Percentiles rank a stretch among this genome's conserved stretches.
These are phyloP conservation scores for Lomographa bimaculata DNA, from an alignment of 2,888 invertebrate species.

Conservation along the genomic window DNA sequence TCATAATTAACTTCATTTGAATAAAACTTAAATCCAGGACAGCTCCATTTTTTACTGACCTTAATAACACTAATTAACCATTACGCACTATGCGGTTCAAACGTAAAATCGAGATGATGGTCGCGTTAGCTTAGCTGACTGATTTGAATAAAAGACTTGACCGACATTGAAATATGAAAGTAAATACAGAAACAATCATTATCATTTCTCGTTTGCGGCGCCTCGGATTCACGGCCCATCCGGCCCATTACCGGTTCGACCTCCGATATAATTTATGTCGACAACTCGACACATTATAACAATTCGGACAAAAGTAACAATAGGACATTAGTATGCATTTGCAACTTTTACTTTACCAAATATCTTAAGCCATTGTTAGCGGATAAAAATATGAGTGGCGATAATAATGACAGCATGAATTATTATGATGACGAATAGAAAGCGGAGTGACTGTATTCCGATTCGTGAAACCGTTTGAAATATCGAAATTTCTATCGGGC, in stretches of 20 bases:
- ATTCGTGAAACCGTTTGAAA: conserved; percentile 40
- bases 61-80: conserved; percentile 30
- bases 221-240: conserved; percentile 6
- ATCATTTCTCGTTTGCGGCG: conserved; percentile 38
- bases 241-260: conserved; percentile 40
- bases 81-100: conserved; percentile 24
- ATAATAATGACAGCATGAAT: conserved; percentile 54
- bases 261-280: conserved; percentile 49
- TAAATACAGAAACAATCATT: conserved; percentile 40
- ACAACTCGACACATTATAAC: conserved; percentile 50
- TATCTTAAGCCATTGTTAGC: conserved; percentile 52
- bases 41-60: conserved; percentile 24
- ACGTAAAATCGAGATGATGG: conserved; percentile 25
- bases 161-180: conserved; percentile 39
- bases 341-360: conserved; percentile 63
- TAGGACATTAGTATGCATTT: conserved; percentile 63
- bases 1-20: conserved; percentile 27
- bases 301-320: conserved; percentile 60
- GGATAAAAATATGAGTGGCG: conserved; percentile 46
- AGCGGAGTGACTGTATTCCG: conserved; percentile 42
- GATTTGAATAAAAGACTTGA: conserved; percentile 29
- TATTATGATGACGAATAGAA: conserved; percentile 58
- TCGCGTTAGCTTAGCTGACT: conserved; percentile 24
- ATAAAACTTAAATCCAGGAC: conserved; percentile 31
- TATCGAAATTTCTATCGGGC: conserved; percentile 30